Base-by-base conservation (phyloP, 2,797 vertebrate genomes). In the Fringilla coelebs region DNA sequence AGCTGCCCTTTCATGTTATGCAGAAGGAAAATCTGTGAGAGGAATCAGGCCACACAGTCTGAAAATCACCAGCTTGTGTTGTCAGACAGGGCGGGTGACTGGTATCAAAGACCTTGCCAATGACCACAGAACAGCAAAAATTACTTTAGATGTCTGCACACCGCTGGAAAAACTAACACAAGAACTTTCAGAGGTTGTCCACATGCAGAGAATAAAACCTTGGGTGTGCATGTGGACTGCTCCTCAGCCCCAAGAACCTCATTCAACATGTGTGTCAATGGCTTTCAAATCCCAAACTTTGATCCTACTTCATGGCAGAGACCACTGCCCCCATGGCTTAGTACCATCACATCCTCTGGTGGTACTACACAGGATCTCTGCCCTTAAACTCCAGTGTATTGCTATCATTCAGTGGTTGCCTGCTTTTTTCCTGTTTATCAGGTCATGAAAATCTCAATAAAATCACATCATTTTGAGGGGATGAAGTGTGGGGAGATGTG, bases 81-180 rank as follows among this genome's bases (percentile, higher is more conserved):
- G 62, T 73, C 75, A 87, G 72, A 61, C 83, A 67, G 51, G 63
- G 72, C 0, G 10, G 60, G 40, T 67, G 32, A 21, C 34, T 81
- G 34, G 46, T 46, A 46, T 94, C 66, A 93, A 94, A 90, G 72
- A 63, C 66, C 40, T 85, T 91, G 61, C 32, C 28, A 83, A 21
- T 45, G 70, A 91, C 90, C 81, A 90, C 43, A 77, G 71, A 54
- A 48, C 16, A 85, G 63, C 48, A 91, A 92, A 93, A 94, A 63
- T 36, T 3, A 20, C 54, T 89, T 90, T 58, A 91, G 48, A 63
- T 88, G 81, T 79, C 89, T 76, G 78, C 18, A 77, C 61, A 52
- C 25, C 34, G 29, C 76, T 75, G 88, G 85, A 87, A 94, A 92
- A 92, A 61, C 20, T 65, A 88, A 84, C 54, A 85, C 12, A 61